Evolutionary conservation across 2,888 invertebrate species (phyloP), one percentile per base, ranked within the genome.

Genomic region (Listrodromus nycthemerus): DNA sequence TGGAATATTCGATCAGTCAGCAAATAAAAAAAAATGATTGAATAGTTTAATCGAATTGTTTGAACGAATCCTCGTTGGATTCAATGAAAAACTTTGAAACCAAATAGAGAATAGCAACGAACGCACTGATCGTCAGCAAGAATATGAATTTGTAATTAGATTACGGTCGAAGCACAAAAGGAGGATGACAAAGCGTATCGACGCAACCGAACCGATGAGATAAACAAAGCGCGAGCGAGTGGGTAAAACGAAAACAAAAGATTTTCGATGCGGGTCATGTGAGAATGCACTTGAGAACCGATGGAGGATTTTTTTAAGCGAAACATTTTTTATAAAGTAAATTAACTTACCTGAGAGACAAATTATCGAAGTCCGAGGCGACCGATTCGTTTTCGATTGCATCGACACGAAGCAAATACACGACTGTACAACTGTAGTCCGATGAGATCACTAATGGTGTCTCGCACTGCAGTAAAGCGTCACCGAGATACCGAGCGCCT

Each of bases 181-280:
- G 27, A 74, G 48, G 55, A 77, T 77, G 67, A 58, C 76, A 16
- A 61, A 45, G 67, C 67, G 45, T 4, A 6, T 30, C 61, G 45
- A 45, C 19, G 30, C 33, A 16, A 52, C 19, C 16, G 37, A n/a
- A 52, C 19, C 19, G 7, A 50, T 55, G 8, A 33, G 30, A 70
- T 19, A 50, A 52, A 58, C 30, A 24, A 71, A 7, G 21, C 19
- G 55, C 55, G 55, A 21, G 55, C 55, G 55, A 55, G 0, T 8
- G 13, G 8, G 21, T 41, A 67, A 19, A 76, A 76, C 55, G 41
- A 63, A 27, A 27, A 55, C 16, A 13, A 55, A 55, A 55, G 1
- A 3, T 4, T 55, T 24, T 5, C 3, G 10, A 55, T 8, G 2
- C 10, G 24, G 10, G 21, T 21, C 7, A 2, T 52, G 8, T 52